Evolutionary conservation across 2,113 vertebrate species (phyloP).

Genomic region (Elgaria multicarinata): DNA sequence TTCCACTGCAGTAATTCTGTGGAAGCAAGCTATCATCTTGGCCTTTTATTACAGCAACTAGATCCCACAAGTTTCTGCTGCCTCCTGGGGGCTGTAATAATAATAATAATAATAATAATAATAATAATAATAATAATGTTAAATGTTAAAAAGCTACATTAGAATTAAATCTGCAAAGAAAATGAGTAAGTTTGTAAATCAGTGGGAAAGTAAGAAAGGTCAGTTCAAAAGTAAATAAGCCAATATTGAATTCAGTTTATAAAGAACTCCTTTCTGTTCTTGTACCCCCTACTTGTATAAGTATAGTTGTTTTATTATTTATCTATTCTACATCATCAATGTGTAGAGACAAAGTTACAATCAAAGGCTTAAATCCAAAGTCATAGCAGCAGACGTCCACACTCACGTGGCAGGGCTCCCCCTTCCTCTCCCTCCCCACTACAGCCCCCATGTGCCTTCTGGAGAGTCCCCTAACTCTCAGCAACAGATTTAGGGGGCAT

Average conservation of each 20-base stretch:
- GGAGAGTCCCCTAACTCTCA: no score
- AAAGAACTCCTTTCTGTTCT: neutral
- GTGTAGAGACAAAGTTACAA: no score
- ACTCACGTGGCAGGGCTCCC: no score
- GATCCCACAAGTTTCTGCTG: conserved; percentile 95
- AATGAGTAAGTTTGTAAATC: neutral
- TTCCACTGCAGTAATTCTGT: conserved; percentile 90
- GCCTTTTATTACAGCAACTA: conserved; percentile 91
- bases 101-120: neutral
- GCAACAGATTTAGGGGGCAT: no score
- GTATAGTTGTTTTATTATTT: neutral
- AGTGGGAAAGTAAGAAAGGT: neutral
- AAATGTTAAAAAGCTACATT: neutral
- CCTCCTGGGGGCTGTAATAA: conserved; percentile 89
- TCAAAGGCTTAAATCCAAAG: no score
- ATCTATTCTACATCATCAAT: neutral
- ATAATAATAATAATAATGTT: neutral
- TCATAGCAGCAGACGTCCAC: no score
- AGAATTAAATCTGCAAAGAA: neutral
- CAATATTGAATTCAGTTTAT: neutral
- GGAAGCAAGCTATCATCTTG: conserved; percentile 96
- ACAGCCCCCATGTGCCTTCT: no score
- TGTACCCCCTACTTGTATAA: neutral
- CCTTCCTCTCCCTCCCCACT: no score
- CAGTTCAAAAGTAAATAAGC: neutral